Evolutionary conservation across 2,113 vertebrate species (phyloP), one percentile per base, ranked within the genome.

Genomic region (Melanocharis versteri): DNA sequence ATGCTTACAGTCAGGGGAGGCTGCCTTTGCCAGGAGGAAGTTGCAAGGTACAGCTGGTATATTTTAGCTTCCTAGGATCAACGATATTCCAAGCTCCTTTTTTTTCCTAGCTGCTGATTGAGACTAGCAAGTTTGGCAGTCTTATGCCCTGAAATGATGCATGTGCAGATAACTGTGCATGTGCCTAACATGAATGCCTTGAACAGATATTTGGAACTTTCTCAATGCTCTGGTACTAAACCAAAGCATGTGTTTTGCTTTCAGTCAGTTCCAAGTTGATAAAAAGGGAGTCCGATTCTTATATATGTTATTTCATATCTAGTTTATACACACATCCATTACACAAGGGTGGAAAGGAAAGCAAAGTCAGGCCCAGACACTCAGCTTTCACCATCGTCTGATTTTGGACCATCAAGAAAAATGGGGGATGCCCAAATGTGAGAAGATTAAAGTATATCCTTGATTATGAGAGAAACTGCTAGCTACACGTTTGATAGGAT

Each of bases 111-210:
- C 26, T 89, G 28, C 62, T 90, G 54, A 23, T 7, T 48, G 68
- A 87, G n/a, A 27, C 33, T 77, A 8, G 50, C 0, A 1, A 47
- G 16, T 62, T 54, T 75, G 77, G 24, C 51, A 53, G 26, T 16
- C 81, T 33, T 12, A n/a, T 0, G 0, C 45, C 44, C 42, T 39
- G 48, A 51, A 90, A 35, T 14, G 17, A n/a, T 64, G 44, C 35
- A 50, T 0, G 0, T 68, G 73, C 40, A n/a, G 70, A 4, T 58
- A 31, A 24, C 28, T 1, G 2, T 73, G 30, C 35, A 8, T 17
- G 7, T 69, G 44, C 51, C 37, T 62, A 44, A 62, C 30, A 33
- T 1, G 2, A 77, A 19, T 31, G n/a, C 15, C n/a, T 50, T 42
- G 22, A 92, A 70, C 56, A 69, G 35, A 4, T n/a, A 68, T 19